Base-by-base conservation (phyloP, 2,797 vertebrate genomes). In the Rhinogobio ventralis region DNA sequence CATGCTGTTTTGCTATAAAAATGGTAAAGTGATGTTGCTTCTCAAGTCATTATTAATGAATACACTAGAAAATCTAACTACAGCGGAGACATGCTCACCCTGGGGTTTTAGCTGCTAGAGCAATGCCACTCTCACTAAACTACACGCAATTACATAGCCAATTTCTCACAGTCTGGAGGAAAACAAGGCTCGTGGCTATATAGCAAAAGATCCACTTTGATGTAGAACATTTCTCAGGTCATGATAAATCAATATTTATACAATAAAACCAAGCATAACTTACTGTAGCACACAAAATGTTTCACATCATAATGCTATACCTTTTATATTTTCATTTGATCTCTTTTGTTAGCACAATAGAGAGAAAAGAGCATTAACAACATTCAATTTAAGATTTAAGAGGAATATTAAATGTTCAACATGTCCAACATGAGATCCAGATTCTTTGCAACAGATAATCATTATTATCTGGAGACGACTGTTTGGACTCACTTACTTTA, bases 401-500 rank as follows among this genome's bases (percentile, higher is more conserved):
- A 62, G 69, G 42, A 68, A 79, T 69, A 82, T 69, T 53, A 51
- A 62, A 39, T 33, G 36, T 80, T 68, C n/a, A 30, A 75, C 51
- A 73, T 78, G 30, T 60, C 69, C 79, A 85, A 86, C 45, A 86
- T 30, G 51, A n/a, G 80, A 78, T 25, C 28, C 25, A 33, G 74
- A 79, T 83, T 76, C 49, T 83, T 79, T 79, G 69, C 62, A 84
- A 71, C 60, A 85, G 83, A 66, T 86, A 86, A 86, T 84, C 36
- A 20, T 80, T 87, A 81, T n/a, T 86, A 84, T 49, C 85, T 68
- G 13, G 28, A 80, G 42, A 45, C 19, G 53, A 39, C 49, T 42
- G 67, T 23, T 71, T 69, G 33, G 76, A 79, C 64, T 72, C 64
- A 68, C 62, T 45, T 60, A 39, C 67, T 79, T 66, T 28, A 55